Base-by-base conservation (phyloP, 2,113 vertebrate species). In the Morone chrysops region DNA sequence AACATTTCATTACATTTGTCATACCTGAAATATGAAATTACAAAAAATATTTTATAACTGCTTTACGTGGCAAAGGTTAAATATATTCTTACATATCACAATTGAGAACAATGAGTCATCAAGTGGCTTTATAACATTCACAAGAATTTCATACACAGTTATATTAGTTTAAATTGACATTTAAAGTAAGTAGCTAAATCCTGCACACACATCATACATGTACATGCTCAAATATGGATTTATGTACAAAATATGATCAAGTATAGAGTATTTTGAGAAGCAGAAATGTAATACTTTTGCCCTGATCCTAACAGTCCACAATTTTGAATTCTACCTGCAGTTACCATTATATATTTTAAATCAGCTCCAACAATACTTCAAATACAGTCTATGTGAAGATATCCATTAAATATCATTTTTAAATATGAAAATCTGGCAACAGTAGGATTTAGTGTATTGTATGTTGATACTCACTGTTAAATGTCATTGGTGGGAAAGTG, bases 331-430 rank as follows among this genome's bases (percentile, higher is more conserved):
- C 53, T 48, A 71, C 60, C 57, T 75, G 67, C 54, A 79, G 56
- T 36, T 54, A 62, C 72, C n/a, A 6, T 72, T 53, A 57, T 20
- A 77, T 72, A 20, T 83, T 81, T 75, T 3, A 83, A 75, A 85
- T 66, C 84, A 81, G 65, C 50, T 69, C 75, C 25, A 8, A 84
- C 53, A 90, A 75, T 45, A 85, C 74, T 85, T 86, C 53, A 85
- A 91, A 83, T 53, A 84, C 76, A 87, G 20, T 80, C 63, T 36
- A 18, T 79, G 70, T 77, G 77, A 78, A 60, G 36, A 78, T 79
- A 66, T 70, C 71, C 68, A 88, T 93, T 93, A 93, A 94, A 95
- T 94, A 95, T 82, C 60, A 80, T 63, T 75, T 62, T 93, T 94
- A 95, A 94, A 94, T 94, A 94, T 86, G 75, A 84, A 79, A 81